Evolutionary conservation across 2,113 vertebrate species (phyloP).

Genomic region (Periophthalmus modestus): DNA sequence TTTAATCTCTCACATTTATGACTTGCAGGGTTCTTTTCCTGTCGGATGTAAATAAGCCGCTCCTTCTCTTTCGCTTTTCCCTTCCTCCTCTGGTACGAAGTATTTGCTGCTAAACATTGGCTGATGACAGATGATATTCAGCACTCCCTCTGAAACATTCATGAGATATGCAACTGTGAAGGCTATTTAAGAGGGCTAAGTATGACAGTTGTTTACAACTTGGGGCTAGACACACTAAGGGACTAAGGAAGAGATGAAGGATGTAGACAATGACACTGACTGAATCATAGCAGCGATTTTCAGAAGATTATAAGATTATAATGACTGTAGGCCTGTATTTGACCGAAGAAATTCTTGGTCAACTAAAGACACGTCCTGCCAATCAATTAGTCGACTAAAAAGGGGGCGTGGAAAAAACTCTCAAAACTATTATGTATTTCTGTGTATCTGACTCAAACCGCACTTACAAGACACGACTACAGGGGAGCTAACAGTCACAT

Average conservation of each 20-base stretch:
- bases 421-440: no score
- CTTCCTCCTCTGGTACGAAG: conserved; percentile 4
- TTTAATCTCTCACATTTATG: background rate
- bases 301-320: background rate
- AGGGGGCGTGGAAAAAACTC: no score
- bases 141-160: conserved; percentile 71
- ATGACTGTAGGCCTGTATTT: no score
- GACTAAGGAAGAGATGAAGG: conserved; percentile 19
- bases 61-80: conserved; percentile 14
- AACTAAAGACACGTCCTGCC: no score
- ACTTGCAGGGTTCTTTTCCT: background rate
- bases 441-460: no score
- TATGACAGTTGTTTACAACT: conserved; percentile 76
- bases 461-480: no score
- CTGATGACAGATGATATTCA: conserved; percentile 72
- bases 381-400: no score
- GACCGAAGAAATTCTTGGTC: no score
- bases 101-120: conserved; percentile 74
- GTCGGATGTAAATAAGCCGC: no score
- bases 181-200: conserved; percentile 70
- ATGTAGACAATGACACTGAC: background rate
- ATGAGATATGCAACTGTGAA: conserved; percentile 68
- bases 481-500: no score
- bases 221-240: conserved; percentile 46
- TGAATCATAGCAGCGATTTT: background rate